phyloP scores from a whole-genome alignment of 2,888 invertebrate species.

The Eupsilia transversa region DNA sequence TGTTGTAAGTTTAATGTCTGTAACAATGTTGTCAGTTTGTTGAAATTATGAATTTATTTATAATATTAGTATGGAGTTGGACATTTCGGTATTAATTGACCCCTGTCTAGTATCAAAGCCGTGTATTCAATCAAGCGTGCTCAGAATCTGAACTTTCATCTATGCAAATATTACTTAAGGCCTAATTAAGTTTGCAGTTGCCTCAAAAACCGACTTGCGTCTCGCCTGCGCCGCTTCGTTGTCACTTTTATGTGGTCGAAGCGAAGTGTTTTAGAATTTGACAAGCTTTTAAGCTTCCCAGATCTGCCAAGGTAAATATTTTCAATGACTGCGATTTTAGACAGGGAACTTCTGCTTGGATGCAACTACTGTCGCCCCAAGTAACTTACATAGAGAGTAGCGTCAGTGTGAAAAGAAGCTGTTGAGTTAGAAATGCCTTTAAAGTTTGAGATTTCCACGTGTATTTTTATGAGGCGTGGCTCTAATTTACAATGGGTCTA shows the following conservation, averaged over 20 bases:
- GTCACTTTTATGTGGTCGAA: constrained; percentile 10
- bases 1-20: too few species aligned
- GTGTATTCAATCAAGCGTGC: not conserved
- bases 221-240: not conserved
- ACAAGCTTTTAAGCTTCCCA: not conserved
- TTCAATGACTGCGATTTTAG: not conserved
- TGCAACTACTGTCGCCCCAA: not conserved
- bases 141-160: not conserved
- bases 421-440: not conserved
- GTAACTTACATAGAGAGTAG: not conserved
- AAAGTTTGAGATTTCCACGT: not conserved
- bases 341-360: not conserved
- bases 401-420: not conserved
- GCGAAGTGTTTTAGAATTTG: not conserved
- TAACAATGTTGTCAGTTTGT: too few species aligned
- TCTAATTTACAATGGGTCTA: constrained; percentile 5
- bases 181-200: not conserved
- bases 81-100: not conserved
- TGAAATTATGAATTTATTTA: too few species aligned
- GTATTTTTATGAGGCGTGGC: not conserved
- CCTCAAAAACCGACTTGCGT: not conserved
- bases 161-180: constrained; percentile 7
- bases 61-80: not conserved
- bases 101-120: not conserved
- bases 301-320: not conserved